These are phyloP conservation scores for Amblyjoppa fuscipennis DNA, from an alignment of 2,888 invertebrate species.

Conservation along the genomic window DNA sequence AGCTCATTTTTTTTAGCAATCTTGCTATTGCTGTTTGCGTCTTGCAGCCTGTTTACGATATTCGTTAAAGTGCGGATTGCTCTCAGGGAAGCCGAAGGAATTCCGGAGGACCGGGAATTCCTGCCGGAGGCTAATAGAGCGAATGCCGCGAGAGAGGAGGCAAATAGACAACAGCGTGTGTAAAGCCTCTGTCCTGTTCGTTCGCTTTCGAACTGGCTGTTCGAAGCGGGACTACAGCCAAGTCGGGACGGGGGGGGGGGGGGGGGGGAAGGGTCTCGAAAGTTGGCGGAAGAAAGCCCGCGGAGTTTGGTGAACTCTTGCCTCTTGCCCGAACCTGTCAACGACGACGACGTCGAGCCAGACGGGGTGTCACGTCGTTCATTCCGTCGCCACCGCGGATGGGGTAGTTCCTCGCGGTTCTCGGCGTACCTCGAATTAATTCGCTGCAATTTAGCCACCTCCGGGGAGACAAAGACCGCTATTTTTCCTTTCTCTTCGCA, in stretches of 20 bases:
- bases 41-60: neutral
- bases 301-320: constrained; percentile 32
- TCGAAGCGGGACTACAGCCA: neutral
- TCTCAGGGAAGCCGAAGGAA: constrained; percentile 6
- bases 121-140: constrained; percentile 11
- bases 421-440: constrained; percentile 35
- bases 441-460: constrained; percentile 39
- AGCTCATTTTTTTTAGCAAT: too few species aligned
- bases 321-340: constrained; percentile 1
- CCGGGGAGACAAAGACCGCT: constrained; percentile 13
- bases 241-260: neutral
- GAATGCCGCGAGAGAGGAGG: neutral
- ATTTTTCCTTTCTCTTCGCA: constrained; percentile 30
- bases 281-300: constrained; percentile 38
- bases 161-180: constrained; percentile 11
- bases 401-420: constrained; percentile 4
- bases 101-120: constrained; percentile 5
- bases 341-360: constrained; percentile 18
- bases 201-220: constrained; percentile 35
- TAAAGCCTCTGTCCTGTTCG: neutral
- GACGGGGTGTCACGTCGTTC: constrained; percentile 24
- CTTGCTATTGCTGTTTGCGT: neutral
- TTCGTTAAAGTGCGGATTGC: neutral
- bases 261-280: neutral
- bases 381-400: constrained; percentile 12